Evolutionary conservation across 2,888 invertebrate genomes (phyloP).

Genomic region (Amaurobius ferox): DNA sequence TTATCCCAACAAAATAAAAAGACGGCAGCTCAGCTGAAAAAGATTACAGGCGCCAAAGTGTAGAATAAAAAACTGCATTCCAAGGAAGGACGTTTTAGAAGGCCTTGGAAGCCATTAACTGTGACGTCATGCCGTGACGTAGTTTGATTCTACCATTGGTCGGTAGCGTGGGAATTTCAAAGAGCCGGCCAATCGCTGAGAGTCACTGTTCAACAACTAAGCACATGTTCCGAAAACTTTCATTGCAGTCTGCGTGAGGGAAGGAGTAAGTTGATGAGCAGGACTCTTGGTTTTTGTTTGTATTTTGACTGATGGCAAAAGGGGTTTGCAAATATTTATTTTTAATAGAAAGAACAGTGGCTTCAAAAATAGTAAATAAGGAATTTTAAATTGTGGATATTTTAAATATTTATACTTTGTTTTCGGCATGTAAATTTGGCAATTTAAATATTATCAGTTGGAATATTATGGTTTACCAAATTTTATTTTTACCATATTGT

Average conservation of each 20-base stretch:
- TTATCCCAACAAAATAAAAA: constrained; percentile 10
- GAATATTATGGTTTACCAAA: too few species aligned
- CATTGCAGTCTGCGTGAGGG: constrained; percentile 57
- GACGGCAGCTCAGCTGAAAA: constrained; percentile 36
- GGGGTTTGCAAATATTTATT: too few species aligned
- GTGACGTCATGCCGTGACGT: constrained; percentile 59
- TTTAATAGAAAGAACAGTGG: too few species aligned
- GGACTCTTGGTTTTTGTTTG: not conserved
- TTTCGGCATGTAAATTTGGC: too few species aligned
- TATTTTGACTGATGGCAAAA: not conserved
- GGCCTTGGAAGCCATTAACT: constrained; percentile 69
- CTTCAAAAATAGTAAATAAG: too few species aligned
- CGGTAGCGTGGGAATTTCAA: constrained; percentile 71
- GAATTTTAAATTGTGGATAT: too few species aligned
- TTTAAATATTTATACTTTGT: too few species aligned
- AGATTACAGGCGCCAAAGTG: constrained; percentile 65
- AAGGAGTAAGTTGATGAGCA: constrained; percentile 35
- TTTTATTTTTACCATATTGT: not conserved
- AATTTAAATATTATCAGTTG: not conserved
- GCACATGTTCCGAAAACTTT: constrained; percentile 65
- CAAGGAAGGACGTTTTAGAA: constrained; percentile 69
- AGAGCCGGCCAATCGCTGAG: constrained; percentile 60
- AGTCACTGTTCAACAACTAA: constrained; percentile 53
- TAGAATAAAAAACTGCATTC: constrained; percentile 54
- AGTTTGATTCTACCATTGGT: constrained; percentile 52